A percentile compares a stretch with the other conserved stretches of the same genome.
Evolutionary conservation across 2,113 vertebrate genomes (phyloP).

Genomic region (Cariama cristata): DNA sequence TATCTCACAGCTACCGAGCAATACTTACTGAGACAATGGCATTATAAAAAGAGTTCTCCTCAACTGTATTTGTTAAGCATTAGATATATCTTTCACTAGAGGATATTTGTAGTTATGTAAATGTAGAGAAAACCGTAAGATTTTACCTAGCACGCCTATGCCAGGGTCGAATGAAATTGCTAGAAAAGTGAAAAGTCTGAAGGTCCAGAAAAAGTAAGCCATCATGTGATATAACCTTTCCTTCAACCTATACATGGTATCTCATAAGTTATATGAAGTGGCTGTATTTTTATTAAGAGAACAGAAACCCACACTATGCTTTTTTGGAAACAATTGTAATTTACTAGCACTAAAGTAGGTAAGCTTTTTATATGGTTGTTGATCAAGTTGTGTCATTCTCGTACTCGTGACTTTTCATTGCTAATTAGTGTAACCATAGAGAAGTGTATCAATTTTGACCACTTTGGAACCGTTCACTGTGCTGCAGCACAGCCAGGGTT

Average conservation of each 20-base stretch:
- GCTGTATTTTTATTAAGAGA: background rate
- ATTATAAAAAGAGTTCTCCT: background rate
- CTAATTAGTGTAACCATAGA: background rate
- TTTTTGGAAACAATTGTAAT: background rate
- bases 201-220: background rate
- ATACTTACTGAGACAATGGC: background rate
- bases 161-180: background rate
- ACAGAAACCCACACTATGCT: rapidly evolving
- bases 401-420: background rate
- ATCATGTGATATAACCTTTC: background rate
- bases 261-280: background rate
- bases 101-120: background rate
- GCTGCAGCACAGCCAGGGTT: background rate
- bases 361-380: background rate
- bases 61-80: background rate
- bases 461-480: background rate
- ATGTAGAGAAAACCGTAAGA: background rate
- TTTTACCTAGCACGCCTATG: background rate
- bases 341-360: background rate
- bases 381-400: background rate
- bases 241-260: background rate
- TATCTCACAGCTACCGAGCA: background rate
- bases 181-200: background rate
- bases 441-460: background rate
- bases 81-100: background rate